A percentile compares a stretch with the other conserved stretches of the same genome.
Evolutionary conservation across 2,113 vertebrate species (phyloP).

Genomic region (Riparia riparia): DNA sequence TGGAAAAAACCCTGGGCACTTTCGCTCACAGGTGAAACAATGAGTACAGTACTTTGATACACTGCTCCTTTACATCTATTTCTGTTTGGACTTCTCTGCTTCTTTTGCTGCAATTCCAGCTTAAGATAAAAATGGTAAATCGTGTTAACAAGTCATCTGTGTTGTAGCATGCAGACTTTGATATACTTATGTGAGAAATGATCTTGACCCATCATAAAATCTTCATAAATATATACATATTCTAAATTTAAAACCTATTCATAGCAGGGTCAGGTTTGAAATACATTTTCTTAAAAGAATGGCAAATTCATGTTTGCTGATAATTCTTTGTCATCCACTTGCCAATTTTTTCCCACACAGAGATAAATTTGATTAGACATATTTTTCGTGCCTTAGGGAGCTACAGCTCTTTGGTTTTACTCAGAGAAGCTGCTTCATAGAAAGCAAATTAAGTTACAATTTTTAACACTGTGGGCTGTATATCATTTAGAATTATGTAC

Average conservation of each 20-base stretch:
- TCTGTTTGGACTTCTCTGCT: not conserved
- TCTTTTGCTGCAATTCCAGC: not conserved
- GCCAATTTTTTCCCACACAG: not conserved
- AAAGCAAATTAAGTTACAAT: slow-evolving; percentile 40
- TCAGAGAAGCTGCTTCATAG: not conserved
- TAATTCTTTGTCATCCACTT: slow-evolving; percentile 2
- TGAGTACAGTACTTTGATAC: not conserved
- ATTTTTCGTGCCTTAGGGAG: slow-evolving; percentile 34
- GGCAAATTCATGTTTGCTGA: not conserved
- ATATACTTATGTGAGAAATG: not conserved
- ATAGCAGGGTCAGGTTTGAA: not conserved
- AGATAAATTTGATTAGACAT: not conserved
- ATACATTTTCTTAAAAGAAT: slow-evolving; percentile 4
- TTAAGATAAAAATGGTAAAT: not conserved
- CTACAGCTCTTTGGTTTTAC: not conserved
- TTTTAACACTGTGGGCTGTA: slow-evolving; percentile 17
- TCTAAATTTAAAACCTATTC: not conserved
- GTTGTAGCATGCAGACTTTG: not conserved
- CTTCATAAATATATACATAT: not conserved
- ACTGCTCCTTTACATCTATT: not conserved
- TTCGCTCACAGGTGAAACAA: not conserved
- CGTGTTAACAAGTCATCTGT: not conserved
- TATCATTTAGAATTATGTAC: slow-evolving; percentile 41
- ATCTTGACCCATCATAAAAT: slow-evolving; percentile 1
- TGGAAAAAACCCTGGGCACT: rapidly evolving